Evolutionary conservation across 2,888 invertebrate genomes (phyloP), one percentile per base, ranked within the genome.

Genomic region (Drosophila mettleri): DNA sequence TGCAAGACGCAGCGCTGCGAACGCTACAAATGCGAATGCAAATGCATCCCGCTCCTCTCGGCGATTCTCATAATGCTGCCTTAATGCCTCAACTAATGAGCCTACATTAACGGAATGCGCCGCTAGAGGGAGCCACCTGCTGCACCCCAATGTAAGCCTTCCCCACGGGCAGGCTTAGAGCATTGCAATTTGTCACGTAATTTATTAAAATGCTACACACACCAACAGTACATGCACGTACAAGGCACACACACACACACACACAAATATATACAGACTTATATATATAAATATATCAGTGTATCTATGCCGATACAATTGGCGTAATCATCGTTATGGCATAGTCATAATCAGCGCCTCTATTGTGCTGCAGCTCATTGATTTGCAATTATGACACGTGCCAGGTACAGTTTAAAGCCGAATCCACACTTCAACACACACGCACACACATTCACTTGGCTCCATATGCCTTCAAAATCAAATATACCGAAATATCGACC

Each of bases 321-420:
- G 85, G 76, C 67, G 80, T 83, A 88, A 86, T 86, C 85, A 86
- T 83, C 88, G 80, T 85, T 86, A 76, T 80, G 66, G 68, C 80
- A 87, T 74, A 76, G 80, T 73, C 72, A 82, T 86, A 86, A 85
- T 85, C 88, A 86, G 86, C 49, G 73, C 45, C 70, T 41, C 86
- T 69, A 88, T 86, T 86, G 85, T 86, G 78, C 74, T 72, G 80
- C 85, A 85, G 75, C 82, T 82, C 80, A 85, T 85, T 79, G 85
- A 87, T 85, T 86, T 86, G 86, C 86, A 88, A 86, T 86, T 88
- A 88, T 86, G 80, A 80, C 78, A 76, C 86, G 88, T 83, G 86
- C 81, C 65, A 78, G 60, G 27, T 59, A 59, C 59, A 57, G 38
- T 66, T 65, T 74, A 78, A 73, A 54, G 46, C 48, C 61, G 48